Percentiles rank a stretch among this genome's conserved stretches.
These are phyloP conservation scores for Cheilosia vulpina DNA, from an alignment of 2,888 invertebrate genomes.

Conservation along the genomic window DNA sequence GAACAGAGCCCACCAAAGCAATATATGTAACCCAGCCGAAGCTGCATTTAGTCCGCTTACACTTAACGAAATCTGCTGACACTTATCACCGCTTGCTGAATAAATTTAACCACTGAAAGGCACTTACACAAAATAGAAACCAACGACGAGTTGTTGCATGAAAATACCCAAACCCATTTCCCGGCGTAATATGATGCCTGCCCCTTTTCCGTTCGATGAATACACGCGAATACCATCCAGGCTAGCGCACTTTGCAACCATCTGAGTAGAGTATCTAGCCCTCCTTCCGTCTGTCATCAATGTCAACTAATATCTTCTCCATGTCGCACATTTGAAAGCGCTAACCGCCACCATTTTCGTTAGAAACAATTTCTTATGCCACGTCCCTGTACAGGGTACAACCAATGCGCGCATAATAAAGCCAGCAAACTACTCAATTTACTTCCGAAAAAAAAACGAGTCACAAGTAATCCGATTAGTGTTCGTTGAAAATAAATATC, in stretches of 20 bases:
- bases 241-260: slow-evolving; percentile 14
- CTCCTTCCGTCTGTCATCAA: slow-evolving; percentile 13
- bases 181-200: slow-evolving; percentile 27
- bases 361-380: slow-evolving; percentile 33
- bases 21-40: too few relatives aligned
- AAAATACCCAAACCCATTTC: slow-evolving; percentile 6
- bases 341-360: slow-evolving; percentile 13
- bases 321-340: slow-evolving; percentile 3
- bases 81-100: too few relatives aligned
- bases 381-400: not conserved
- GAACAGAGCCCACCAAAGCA: too few relatives aligned
- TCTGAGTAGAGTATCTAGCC: slow-evolving; percentile 33
- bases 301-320: slow-evolving; percentile 48
- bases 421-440: slow-evolving; percentile 58
- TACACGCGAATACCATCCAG: not conserved
- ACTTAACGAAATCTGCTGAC: not conserved
- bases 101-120: slow-evolving; percentile 6
- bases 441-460: slow-evolving; percentile 47
- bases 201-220: not conserved
- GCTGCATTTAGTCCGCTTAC: too few relatives aligned
- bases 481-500: slow-evolving; percentile 54
- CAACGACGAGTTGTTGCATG: slow-evolving; percentile 22
- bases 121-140: not conserved
- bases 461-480: slow-evolving; percentile 54
- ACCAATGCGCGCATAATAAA: slow-evolving; percentile 29